phyloP scores from a whole-genome alignment of 1,140 invertebrate species.

The Ceratitis capitata region DNA sequence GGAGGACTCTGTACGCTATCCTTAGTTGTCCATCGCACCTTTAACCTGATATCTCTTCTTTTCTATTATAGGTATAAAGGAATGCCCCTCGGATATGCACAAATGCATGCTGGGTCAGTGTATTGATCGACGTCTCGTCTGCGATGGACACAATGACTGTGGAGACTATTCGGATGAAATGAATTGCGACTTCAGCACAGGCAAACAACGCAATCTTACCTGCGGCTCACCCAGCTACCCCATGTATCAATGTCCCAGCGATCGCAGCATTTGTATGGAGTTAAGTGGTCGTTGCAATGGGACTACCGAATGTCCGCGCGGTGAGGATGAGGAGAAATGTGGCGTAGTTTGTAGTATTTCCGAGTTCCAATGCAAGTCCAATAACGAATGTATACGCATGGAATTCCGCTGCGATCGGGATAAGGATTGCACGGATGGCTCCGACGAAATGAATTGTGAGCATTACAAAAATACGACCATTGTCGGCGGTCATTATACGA shows the following conservation, averaged over 20 bases:
- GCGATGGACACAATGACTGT: constrained; percentile 69
- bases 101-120: constrained; percentile 68
- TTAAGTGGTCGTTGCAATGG: constrained; percentile 71
- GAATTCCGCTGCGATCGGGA: constrained; percentile 75
- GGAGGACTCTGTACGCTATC: too few species aligned
- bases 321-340: constrained; percentile 73
- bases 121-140: constrained; percentile 65
- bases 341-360: constrained; percentile 64
- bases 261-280: constrained; percentile 68
- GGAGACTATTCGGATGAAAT: constrained; percentile 68
- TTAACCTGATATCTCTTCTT: too few species aligned
- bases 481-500: not conserved
- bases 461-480: constrained; percentile 48
- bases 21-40: too few species aligned
- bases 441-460: constrained; percentile 72
- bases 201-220: constrained; percentile 42
- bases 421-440: constrained; percentile 73
- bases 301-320: constrained; percentile 75
- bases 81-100: constrained; percentile 61
- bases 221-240: constrained; percentile 46
- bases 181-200: constrained; percentile 57
- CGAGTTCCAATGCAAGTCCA: constrained; percentile 69
- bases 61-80: constrained; percentile 40
- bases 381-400: constrained; percentile 68
- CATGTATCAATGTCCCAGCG: constrained; percentile 70